Evolutionary conservation across 2,797 vertebrate genomes (phyloP), one percentile per base, ranked within the genome.

Genomic region (Anolis apletophallus): DNA sequence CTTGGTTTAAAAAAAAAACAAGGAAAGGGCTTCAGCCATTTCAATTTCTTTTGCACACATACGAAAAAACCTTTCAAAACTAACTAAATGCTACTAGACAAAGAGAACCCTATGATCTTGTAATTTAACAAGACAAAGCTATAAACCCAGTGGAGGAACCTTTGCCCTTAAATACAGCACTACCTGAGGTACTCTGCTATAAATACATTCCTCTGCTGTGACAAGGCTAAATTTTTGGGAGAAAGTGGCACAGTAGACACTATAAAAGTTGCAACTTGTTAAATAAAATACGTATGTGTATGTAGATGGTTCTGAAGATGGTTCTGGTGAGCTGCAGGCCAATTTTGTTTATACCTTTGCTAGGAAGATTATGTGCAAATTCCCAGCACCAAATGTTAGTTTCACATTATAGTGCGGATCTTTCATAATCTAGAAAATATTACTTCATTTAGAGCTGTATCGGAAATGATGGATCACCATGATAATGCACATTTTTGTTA

Each of bases 401-500:
- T 74, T 85, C 86, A 69, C 0, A 72, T 80, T 64, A 76, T 52
- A 76, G 7, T 71, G n/a, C 0, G 67, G 59, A 73, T 46, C 67
- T 68, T 83, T 89, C 36, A 36, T 40, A 40, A 57, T n/a, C 72
- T 61, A 85, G 81, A 73, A 88, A 29, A 76, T 81, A 87, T 73
- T 84, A 87, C 29, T 80, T 88, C 16, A 88, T 54, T 89, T 91
- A 74, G 23, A 54, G 34, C 46, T 75, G 61, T 79, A 80, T 69
- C 3, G 84, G 26, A 29, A 83, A 80, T 69, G 80, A 64, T n/a
- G 36, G 64, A 77, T 88, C 81, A 87, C 3, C 32, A 86, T 76
- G 80, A 81, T 88, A 79, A 85, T 72, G 82, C 71, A 46, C 81
- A 69, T 32, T 84, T 90, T 86, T 67, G 74, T 88, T 74, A 74